Evolutionary conservation across 2,888 invertebrate genomes (phyloP), one percentile per base, ranked within the genome.

Genomic region (Hypomecis atomaria): DNA sequence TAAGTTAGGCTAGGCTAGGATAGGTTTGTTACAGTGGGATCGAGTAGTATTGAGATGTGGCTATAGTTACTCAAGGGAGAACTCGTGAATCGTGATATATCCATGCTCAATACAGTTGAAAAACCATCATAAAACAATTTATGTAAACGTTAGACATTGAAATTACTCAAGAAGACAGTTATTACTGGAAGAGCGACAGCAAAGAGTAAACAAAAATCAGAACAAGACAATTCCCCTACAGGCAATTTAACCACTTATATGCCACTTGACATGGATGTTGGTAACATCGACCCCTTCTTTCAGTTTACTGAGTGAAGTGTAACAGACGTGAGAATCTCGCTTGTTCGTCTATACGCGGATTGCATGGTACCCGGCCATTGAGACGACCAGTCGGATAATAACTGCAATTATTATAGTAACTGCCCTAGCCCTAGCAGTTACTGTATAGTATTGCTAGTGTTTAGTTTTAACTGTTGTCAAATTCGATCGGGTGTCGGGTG

Each of bases 371-470:
- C 49, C 49, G 63, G 58, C 38, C 60, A 58, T 63, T 76, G 71
- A 72, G 80, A 78, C 78, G 78, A 81, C 72, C 75, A 73, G 70
- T 81, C 79, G 77, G 78, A 79, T 86, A 89, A 90, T 87, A 83
- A 85, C 84, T 83, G 82, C 81, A 85, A 89, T 90, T 88, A 85
- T 78, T 78, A 80, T 81, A 72, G 74, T 70, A 71, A 75, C 57
- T 43, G 54, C n/a, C 36, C 50, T 72, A 72, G 54, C n/a, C 36
- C 50, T 72, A 72, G 75, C 73, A 74, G 75, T 81, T 70, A 76
- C 72, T 73, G 78, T 78, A 77, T 67, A 72, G 52, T 43, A 66
- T 66, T 58, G 62, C 75, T 71, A 77, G 80, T 79, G 81, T 81
- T 76, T 71, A 76, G 76, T 79, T 79, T 73, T 75, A 75, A 76